These are phyloP conservation scores for Eurois occulta DNA, from an alignment of 2,888 invertebrate genomes.

Conservation along the genomic window DNA sequence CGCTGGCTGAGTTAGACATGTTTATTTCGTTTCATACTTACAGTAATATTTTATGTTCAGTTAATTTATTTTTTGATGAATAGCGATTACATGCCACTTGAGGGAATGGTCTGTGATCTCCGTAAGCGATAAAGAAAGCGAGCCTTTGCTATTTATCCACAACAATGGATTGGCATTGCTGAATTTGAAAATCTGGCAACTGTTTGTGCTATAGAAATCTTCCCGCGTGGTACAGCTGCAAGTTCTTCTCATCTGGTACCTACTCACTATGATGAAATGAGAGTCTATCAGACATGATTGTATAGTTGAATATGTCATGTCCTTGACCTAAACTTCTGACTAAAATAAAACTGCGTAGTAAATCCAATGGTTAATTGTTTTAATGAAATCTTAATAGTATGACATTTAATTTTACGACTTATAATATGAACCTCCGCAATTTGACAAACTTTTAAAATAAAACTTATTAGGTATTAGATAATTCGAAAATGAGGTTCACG, in stretches of 20 bases:
- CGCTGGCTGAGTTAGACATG: conserved; percentile 53
- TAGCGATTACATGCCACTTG: conserved; percentile 19
- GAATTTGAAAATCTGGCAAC: conserved; percentile 27
- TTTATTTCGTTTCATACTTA: conserved; percentile 48
- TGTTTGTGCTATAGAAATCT: conserved; percentile 13
- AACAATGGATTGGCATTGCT: conserved; percentile 7
- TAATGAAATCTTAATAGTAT: background rate
- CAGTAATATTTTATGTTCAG: conserved; percentile 40
- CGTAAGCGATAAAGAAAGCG: conserved; percentile 25
- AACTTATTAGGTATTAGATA: conserved; percentile 59
- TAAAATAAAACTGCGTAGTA: conserved; percentile 15
- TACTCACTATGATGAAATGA: background rate
- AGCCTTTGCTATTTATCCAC: conserved; percentile 6
- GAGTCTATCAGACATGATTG: conserved; percentile 6
- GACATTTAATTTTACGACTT: background rate
- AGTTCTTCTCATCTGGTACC: conserved; percentile 7
- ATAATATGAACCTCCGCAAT: background rate
- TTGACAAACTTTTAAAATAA: conserved; percentile 22
- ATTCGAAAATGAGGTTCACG: conserved; percentile 72
- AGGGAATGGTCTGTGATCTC: conserved; percentile 26
- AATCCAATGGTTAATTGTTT: conserved; percentile 13
- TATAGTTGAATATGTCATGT: conserved; percentile 7
- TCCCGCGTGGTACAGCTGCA: conserved; percentile 1
- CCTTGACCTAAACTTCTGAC: conserved; percentile 23
- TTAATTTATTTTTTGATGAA: conserved; percentile 35